Conservation (phyloP, 2,113 vertebrate species). For the Cyphomyrus plagiostoma region DNA sequence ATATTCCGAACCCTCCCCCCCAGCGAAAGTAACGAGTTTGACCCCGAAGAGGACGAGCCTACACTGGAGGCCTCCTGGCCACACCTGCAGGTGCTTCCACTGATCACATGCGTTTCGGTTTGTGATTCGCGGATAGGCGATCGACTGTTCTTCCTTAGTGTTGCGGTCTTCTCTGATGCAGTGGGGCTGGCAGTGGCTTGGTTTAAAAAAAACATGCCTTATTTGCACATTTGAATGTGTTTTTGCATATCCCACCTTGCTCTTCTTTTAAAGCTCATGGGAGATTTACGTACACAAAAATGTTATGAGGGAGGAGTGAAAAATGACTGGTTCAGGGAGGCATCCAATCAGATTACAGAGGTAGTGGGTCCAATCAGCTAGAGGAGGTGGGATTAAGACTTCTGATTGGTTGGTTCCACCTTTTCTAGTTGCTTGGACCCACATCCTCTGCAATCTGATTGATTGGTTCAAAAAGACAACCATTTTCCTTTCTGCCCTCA, state of each 20-base stretch:
- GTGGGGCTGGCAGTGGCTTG: not conserved
- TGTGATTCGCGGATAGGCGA: not conserved
- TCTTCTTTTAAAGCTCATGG: too few relatives aligned
- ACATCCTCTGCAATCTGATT: not conserved
- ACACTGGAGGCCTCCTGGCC: conserved; percentile 98
- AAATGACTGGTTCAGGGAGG: too few relatives aligned
- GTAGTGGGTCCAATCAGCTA: too few relatives aligned
- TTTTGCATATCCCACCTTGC: not conserved
- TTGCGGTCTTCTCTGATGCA: not conserved
- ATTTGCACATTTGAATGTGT: not conserved
- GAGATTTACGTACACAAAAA: too few relatives aligned
- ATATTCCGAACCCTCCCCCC: conserved; percentile 99
- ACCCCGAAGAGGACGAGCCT: conserved; percentile 98
- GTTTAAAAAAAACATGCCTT: not conserved
- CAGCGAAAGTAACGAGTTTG: conserved; percentile 98
- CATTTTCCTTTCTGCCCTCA: not conserved
- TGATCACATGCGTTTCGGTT: not conserved
- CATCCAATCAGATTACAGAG: too few relatives aligned
- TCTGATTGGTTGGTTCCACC: not conserved
- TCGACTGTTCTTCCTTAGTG: conserved; percentile 12
- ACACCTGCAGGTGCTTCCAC: conserved; percentile 82
- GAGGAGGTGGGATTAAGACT: not conserved
- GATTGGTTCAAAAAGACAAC: not conserved
- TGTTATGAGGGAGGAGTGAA: too few relatives aligned
- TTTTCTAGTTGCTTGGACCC: not conserved